Base-by-base conservation (phyloP, 2,888 invertebrate species). In the Metallyticus violacea region DNA sequence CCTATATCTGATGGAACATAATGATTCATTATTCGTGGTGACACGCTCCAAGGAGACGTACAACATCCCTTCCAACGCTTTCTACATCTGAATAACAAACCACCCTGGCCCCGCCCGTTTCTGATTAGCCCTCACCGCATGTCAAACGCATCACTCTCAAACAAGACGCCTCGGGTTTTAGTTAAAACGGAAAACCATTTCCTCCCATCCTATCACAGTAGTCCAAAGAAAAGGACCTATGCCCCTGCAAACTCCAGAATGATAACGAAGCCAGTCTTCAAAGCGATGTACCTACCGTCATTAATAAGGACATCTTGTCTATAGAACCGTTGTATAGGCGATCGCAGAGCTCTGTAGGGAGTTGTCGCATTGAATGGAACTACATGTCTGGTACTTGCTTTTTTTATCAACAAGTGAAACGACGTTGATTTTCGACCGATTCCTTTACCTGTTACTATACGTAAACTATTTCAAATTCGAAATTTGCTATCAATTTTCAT, bases 91-190 rank as follows among this genome's bases (percentile, higher is more conserved):
- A 62, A 62, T 62, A 62, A 62, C 40, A 62, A 62, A 62, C 40
- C 40, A 15, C 40, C 40, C 40, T n/a, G 40, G 22, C 40, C 29
- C 29, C 29, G 80, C 29, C 28, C 29, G 22, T n/a, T 15, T 40
- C 81, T 81, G 82, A 82, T 82, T 82, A 76, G 82, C 76, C 27
- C 22, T 7, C 40, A 30, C 82, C 82, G 26, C 82, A 82, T 76
- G 82, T 82, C 82, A 82, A 82, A 82, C 62, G 82, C 82, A 82
- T 82, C 82, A 82, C 82, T 25, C 40, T 62, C 40, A 62, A 62
- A 62, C 40, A 62, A 62, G 40, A 62, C 40, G 40, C 40, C 40
- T 62, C 40, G 40, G 40, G 40, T 62, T 62, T 62, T 62, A 62
- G 40, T 62, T 62, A 62, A 62, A 62, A 62, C 40, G 40, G 40